Evolutionary conservation across 2,888 invertebrate species (phyloP).

Genomic region (Drosophila anceps): DNA sequence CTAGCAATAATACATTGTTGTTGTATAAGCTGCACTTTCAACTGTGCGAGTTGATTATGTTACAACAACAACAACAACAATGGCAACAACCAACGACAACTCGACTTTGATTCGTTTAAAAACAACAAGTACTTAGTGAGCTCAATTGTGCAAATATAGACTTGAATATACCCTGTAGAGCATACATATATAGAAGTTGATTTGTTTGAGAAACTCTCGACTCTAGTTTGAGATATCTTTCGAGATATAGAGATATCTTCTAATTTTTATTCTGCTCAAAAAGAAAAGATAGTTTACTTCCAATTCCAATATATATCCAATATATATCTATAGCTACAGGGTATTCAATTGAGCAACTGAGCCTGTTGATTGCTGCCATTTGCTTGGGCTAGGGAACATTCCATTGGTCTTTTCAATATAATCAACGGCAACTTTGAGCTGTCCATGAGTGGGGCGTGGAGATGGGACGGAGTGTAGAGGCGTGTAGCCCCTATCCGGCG

Average conservation of each 20-base stretch:
- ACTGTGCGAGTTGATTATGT: conserved; percentile 64
- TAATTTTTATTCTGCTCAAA: background rate
- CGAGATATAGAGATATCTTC: too few species aligned
- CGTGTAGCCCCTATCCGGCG: conserved; percentile 29
- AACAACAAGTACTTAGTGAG: conserved; percentile 10
- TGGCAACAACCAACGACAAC: conserved; percentile 14
- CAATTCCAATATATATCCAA: background rate
- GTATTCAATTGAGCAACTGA: conserved; percentile 6
- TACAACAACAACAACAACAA: conserved; percentile 42
- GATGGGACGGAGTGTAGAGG: conserved; percentile 4
- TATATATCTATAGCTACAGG: background rate
- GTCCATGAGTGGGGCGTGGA: background rate
- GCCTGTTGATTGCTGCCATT: conserved; percentile 7
- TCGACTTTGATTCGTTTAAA: conserved; percentile 61
- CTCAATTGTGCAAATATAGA: background rate
- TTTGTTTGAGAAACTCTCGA: background rate
- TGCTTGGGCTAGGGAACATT: conserved; percentile 7
- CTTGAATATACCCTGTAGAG: conserved; percentile 21
- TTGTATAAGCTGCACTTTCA: conserved; percentile 62
- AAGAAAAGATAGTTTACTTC: background rate
- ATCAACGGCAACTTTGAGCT: conserved; percentile 7
- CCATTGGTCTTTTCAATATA: conserved; percentile 29
- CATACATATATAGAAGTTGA: too few species aligned
- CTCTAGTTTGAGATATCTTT: background rate
- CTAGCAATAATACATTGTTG: conserved; percentile 4